Conservation (phyloP, 2,888 invertebrate species). For the Acanthococcus lagerstroemiae region DNA sequence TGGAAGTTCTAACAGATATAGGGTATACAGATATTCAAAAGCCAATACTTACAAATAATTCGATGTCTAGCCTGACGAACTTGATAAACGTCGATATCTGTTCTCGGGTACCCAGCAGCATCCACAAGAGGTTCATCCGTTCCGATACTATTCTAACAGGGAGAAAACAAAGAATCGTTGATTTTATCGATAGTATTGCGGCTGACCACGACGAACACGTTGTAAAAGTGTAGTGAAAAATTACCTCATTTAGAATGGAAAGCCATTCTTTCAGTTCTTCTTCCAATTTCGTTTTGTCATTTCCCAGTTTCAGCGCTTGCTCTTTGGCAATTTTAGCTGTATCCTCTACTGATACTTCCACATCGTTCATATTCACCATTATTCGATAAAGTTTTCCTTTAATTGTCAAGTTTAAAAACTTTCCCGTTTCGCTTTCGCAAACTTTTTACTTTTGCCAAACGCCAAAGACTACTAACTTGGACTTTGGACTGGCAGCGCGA, state of each 20-base stretch:
- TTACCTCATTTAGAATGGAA: background rate
- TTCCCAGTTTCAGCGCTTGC: background rate
- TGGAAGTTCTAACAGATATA: too few species aligned
- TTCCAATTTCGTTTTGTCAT: slow-evolving; percentile 13
- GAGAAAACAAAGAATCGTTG: background rate
- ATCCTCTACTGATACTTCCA: background rate
- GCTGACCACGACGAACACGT: background rate
- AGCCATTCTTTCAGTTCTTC: slow-evolving; percentile 21
- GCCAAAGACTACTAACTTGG: too few species aligned
- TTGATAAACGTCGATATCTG: slow-evolving; percentile 82
- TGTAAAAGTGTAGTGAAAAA: background rate
- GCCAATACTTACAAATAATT: slow-evolving; percentile 67
- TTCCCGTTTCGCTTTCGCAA: too few species aligned
- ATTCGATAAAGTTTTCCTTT: too few species aligned
- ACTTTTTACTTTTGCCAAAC: too few species aligned
- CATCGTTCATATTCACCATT: slow-evolving; percentile 4
- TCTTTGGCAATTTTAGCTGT: background rate
- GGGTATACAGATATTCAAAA: background rate
- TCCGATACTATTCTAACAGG: slow-evolving; percentile 67
- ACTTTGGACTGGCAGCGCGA: too few species aligned
- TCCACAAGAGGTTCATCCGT: slow-evolving; percentile 81
- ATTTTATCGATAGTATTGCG: background rate
- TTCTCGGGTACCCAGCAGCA: slow-evolving; percentile 72
- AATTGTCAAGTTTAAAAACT: too few species aligned
- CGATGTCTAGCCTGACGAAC: slow-evolving; percentile 78